phyloP scores from a whole-genome alignment of 2,888 invertebrate species.

The Anodontia alba region DNA sequence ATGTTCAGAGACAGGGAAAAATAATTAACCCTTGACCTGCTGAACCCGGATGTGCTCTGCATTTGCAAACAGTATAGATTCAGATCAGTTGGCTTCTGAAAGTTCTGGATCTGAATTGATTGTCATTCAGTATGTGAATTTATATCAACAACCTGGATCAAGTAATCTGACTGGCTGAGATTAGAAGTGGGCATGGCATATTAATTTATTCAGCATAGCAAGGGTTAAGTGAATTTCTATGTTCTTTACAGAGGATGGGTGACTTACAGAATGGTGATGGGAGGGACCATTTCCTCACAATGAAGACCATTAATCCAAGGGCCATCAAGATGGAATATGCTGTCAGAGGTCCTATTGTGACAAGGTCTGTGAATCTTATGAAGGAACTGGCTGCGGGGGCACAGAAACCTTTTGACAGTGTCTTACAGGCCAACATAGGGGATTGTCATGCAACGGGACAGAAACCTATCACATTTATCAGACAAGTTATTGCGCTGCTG shows the following conservation, averaged over 20 bases:
- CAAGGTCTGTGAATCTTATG: conserved; percentile 95
- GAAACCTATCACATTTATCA: conserved; percentile 96
- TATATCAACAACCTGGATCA: no score
- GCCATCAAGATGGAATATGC: conserved; percentile 98
- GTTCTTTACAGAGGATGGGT: background rate
- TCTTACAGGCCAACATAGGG: conserved; percentile 98
- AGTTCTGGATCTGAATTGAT: no score
- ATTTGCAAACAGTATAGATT: no score
- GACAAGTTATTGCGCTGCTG: conserved; percentile 94
- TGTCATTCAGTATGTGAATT: no score
- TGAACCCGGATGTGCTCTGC: no score
- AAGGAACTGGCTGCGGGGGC: conserved; percentile 88
- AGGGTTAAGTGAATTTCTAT: no score
- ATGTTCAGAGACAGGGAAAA: no score
- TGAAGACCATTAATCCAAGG: conserved; percentile 95
- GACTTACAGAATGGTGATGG: conserved; percentile 3
- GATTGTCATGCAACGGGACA: conserved; percentile 99
- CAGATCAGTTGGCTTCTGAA: no score
- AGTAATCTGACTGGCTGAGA: no score
- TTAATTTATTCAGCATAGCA: no score
- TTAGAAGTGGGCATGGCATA: no score
- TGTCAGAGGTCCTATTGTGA: conserved; percentile 97
- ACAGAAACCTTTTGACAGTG: conserved; percentile 93
- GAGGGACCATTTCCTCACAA: conserved; percentile 77
- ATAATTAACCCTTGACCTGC: no score